Conservation (phyloP, 2,797 vertebrate species). For the Phrynocephalus vlangalii region DNA sequence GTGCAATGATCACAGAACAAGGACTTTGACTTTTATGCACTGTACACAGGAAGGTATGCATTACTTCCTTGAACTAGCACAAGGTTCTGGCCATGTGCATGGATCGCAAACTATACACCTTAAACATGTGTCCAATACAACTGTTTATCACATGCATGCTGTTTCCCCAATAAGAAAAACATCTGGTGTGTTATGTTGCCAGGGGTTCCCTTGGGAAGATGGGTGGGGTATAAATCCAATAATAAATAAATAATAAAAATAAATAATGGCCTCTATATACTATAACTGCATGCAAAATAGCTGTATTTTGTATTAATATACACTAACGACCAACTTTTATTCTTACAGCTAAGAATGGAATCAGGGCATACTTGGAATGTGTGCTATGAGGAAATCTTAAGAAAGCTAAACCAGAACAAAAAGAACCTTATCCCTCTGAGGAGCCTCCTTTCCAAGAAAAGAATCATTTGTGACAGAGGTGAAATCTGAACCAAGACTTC, state of each 20-base stretch:
- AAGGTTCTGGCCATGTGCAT: neutral
- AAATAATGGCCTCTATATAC: neutral
- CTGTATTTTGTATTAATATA: neutral
- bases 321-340: neutral
- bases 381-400: conserved; percentile 32
- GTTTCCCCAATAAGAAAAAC: neutral
- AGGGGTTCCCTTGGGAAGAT: no score
- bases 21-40: no score
- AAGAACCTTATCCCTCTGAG: conserved; percentile 1
- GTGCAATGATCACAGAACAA: no score
- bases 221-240: no score
- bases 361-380: conserved; percentile 12
- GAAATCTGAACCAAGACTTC: conserved; percentile 8
- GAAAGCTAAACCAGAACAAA: conserved; percentile 32
- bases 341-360: neutral
- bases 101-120: neutral
- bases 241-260: no score
- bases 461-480: no score
- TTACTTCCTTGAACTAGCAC: neutral
- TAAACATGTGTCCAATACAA: no score
- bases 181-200: neutral
- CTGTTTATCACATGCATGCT: neutral
- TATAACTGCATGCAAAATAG: neutral
- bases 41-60: no score
- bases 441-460: conserved; percentile 21